Evolutionary conservation across 2,113 vertebrate species (phyloP), one percentile per base, ranked within the genome.

Genomic region (Albula glossodonta): DNA sequence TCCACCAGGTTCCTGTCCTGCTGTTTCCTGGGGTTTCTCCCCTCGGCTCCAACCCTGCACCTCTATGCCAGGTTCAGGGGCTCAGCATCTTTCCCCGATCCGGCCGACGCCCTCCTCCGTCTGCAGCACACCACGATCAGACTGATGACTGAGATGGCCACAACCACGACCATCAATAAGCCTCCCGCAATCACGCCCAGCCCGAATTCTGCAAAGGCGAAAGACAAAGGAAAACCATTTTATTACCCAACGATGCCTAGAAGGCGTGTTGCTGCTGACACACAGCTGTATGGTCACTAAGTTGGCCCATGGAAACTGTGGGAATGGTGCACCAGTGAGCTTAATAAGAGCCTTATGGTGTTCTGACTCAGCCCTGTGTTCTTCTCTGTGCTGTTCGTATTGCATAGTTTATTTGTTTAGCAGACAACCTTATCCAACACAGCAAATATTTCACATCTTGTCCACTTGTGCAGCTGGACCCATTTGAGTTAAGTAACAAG

Each of bases 51-150:
- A 3, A 49, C 13, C 19, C 80, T 22, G 6, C 56, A 13, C 5
- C 49, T 56, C 56, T 80, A 80, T 15, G 78, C 78, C 15, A 2
- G 41, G 22, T n/a, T 49, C 78, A 66, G 4, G 7, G 53, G 56
- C n/a, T 50, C n/a, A 2, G 12, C 49, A 57, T 85, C 57, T 5
- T 66, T 79, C 15, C 41, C 48, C 19, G 7, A 22, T 2, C 12
- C 41, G n/a, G 57, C 56, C n/a, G 22, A 53, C 7, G 22, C 6
- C 22, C 13, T 25, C 12, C n/a, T 2, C 51, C 94, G 90, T 90
- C 92, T 96, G 91, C 94, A 96, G 87, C 96, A 93, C 52, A 94
- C 85, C 70, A 97, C 87, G 0, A 92, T 84, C 13, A 95, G 92
- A 48, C 93, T 57, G 3, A 95, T 5, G 82, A 94, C 56, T 56